Percentiles rank a stretch among this genome's conserved stretches.
phyloP scores from a whole-genome alignment of 1,140 invertebrate species.

The Mamestra configurata region DNA sequence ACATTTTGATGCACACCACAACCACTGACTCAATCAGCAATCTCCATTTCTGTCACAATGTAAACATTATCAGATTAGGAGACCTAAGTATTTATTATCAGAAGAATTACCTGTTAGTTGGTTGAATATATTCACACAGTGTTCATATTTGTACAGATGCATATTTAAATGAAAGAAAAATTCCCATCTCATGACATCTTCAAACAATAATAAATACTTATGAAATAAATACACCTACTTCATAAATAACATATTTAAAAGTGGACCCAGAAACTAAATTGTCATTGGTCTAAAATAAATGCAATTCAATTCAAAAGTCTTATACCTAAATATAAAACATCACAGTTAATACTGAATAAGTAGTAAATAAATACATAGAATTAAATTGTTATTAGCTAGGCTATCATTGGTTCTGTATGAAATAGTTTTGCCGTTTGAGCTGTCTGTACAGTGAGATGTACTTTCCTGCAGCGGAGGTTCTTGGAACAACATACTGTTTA shows the following conservation, averaged over 20 bases:
- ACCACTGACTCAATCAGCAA: slow-evolving; percentile 23
- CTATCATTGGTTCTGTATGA: slow-evolving; percentile 84
- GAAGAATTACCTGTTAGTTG: slow-evolving; percentile 5
- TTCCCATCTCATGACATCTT: slow-evolving; percentile 30
- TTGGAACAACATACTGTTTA: slow-evolving; percentile 92
- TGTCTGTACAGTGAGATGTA: slow-evolving; percentile 94
- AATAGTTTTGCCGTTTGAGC: slow-evolving; percentile 87
- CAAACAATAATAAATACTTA: slow-evolving; percentile 45
- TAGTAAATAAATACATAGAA: slow-evolving; percentile 73
- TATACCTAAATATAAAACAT: slow-evolving; percentile 80
- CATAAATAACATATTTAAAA: slow-evolving; percentile 45
- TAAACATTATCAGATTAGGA: slow-evolving; percentile 29
- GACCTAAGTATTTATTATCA: slow-evolving; percentile 44
- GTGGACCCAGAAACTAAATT: slow-evolving; percentile 49
- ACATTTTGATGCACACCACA: slow-evolving; percentile 30
- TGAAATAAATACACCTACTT: slow-evolving; percentile 45
- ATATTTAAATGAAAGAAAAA: slow-evolving; percentile 27
- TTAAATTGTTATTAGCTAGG: slow-evolving; percentile 55
- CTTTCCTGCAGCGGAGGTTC: slow-evolving; percentile 92
- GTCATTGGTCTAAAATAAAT: slow-evolving; percentile 84
- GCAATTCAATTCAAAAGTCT: slow-evolving; percentile 77
- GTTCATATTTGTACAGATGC: slow-evolving; percentile 23
- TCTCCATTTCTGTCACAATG: slow-evolving; percentile 7
- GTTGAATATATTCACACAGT: slow-evolving; percentile 17
- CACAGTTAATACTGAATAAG: slow-evolving; percentile 86